phyloP scores from a whole-genome alignment of 2,888 invertebrate genomes.

The Maniola hyperantus region DNA sequence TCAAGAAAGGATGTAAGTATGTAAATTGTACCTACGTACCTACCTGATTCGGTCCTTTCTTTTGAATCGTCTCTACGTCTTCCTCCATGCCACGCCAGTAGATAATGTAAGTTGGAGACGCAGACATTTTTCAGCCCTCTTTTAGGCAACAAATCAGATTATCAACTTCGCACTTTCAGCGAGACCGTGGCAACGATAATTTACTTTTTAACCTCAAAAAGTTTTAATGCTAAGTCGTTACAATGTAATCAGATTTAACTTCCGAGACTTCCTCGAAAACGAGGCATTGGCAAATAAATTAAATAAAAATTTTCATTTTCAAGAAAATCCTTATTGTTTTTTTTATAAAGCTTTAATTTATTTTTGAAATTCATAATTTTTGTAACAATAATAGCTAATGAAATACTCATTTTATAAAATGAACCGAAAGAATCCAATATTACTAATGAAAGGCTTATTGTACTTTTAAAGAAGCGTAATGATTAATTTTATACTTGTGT shows the following conservation, averaged over 20 bases:
- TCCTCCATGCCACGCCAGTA: neutral
- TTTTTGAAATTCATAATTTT: too few species aligned
- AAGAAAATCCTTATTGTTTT: conserved; percentile 3
- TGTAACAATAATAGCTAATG: too few species aligned
- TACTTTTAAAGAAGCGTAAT: too few species aligned
- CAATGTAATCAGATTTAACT: conserved; percentile 28
- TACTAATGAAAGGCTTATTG: too few species aligned
- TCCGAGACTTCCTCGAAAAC: conserved; percentile 8
- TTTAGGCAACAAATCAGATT: conserved; percentile 21
- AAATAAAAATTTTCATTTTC: conserved; percentile 20
- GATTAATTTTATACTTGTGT: too few species aligned
- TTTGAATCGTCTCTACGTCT: too few species aligned
- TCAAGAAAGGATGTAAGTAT: too few species aligned
- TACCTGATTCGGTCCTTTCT: neutral
- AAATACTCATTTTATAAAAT: too few species aligned
- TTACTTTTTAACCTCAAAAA: conserved; percentile 29
- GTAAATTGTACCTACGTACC: too few species aligned
- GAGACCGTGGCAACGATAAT: conserved; percentile 22
- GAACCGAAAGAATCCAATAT: too few species aligned
- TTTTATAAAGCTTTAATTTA: neutral
- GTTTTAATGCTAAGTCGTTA: conserved; percentile 25
- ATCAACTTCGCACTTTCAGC: conserved; percentile 25
- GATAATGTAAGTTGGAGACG: neutral
- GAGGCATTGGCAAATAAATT: conserved; percentile 14
- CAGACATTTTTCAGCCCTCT: conserved; percentile 2